phyloP scores from a whole-genome alignment of 2,888 invertebrate species.

The Cylloceria caligata region DNA sequence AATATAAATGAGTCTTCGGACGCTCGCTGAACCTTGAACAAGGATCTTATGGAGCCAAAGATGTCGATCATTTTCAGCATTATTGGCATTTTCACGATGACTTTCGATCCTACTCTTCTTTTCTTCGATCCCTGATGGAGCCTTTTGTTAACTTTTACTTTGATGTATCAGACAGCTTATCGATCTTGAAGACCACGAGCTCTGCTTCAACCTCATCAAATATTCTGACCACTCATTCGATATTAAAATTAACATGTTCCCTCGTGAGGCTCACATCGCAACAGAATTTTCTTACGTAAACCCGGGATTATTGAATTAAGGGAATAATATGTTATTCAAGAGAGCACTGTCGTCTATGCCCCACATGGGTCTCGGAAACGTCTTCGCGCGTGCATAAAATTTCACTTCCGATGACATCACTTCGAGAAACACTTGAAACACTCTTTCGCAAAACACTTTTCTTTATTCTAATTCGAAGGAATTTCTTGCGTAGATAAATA shows the following conservation, averaged over 20 bases:
- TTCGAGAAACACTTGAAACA: not conserved
- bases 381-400: conserved; percentile 27
- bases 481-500: not conserved
- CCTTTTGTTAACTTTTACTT: not conserved
- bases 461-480: not conserved
- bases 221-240: conserved; percentile 38
- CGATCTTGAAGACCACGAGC: conserved; percentile 3
- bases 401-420: conserved; percentile 38
- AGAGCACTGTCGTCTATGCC: conserved; percentile 42
- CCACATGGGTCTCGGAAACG: conserved; percentile 59
- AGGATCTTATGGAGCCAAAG: conserved; percentile 82
- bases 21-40: conserved; percentile 81
- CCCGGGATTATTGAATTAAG: conserved; percentile 37
- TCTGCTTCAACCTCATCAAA: conserved; percentile 19
- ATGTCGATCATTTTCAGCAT: conserved; percentile 84
- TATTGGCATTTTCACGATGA: conserved; percentile 78
- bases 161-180: not conserved
- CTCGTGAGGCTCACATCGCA: conserved; percentile 22
- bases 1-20: conserved; percentile 85
- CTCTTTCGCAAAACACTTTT: not conserved
- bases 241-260: conserved; percentile 45
- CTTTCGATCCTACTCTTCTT: not conserved
- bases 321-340: conserved; percentile 44
- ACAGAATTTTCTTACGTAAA: conserved; percentile 40
- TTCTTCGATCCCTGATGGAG: not conserved